Conservation (phyloP, 2,113 vertebrate species). For the Kryptolebias marmoratus region DNA sequence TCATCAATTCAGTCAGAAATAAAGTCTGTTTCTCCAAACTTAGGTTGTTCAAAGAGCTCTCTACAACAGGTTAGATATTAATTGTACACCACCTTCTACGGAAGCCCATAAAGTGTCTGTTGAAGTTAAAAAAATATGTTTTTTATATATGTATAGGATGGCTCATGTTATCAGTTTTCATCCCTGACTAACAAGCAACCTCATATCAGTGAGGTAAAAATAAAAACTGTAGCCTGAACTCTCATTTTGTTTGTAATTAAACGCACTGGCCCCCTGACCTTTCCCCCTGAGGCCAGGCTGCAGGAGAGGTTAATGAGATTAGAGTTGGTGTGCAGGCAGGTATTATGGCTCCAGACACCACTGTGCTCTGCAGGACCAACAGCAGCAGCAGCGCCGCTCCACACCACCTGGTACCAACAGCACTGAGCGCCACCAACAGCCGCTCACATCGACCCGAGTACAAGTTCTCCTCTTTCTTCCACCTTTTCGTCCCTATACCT, state of each 20-base stretch:
- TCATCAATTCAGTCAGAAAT: too few species aligned
- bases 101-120: too few species aligned
- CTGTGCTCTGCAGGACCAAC: slow-evolving; percentile 54
- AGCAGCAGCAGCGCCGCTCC: slow-evolving; percentile 56
- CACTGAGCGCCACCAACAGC: slow-evolving; percentile 44
- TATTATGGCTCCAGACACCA: slow-evolving; percentile 78
- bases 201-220: not conserved
- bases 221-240: slow-evolving; percentile 18
- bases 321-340: slow-evolving; percentile 64
- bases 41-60: too few species aligned
- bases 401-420: slow-evolving; percentile 72
- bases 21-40: too few species aligned
- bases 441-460: slow-evolving; percentile 6
- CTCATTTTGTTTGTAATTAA: slow-evolving; percentile 43
- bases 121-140: too few species aligned
- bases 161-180: not conserved
- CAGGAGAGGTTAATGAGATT: slow-evolving; percentile 76
- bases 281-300: slow-evolving; percentile 32
- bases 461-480: not conserved
- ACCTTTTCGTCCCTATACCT: not conserved
- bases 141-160: too few species aligned
- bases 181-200: not conserved
- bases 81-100: too few species aligned
- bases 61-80: too few species aligned
- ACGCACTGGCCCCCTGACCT: slow-evolving; percentile 51